Conservation (phyloP, 2,113 vertebrate species). For the Amphiprion ocellaris region DNA sequence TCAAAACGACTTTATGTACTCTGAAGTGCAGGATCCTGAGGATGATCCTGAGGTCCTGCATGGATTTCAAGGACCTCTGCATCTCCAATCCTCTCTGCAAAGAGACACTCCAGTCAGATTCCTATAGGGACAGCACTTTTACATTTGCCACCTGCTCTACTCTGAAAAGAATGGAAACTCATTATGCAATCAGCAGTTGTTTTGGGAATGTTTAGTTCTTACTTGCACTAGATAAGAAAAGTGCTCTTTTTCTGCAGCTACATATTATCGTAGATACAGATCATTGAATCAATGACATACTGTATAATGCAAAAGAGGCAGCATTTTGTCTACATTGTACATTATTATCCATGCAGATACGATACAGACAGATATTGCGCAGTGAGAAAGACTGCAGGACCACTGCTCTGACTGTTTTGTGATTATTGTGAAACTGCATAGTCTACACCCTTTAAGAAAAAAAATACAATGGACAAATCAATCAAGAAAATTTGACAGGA, state of each 20-base stretch:
- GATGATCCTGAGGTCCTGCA: neutral
- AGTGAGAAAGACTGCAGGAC: too few relatives aligned
- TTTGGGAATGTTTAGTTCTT: too few relatives aligned
- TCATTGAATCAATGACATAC: neutral
- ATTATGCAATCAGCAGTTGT: too few relatives aligned
- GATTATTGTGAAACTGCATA: too few relatives aligned
- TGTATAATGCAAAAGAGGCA: too few relatives aligned
- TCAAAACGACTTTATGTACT: neutral
- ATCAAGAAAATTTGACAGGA: neutral
- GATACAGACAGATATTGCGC: too few relatives aligned
- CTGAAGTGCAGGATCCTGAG: neutral
- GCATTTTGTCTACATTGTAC: too few relatives aligned
- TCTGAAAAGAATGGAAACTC: neutral
- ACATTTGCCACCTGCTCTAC: neutral
- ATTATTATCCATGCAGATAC: too few relatives aligned
- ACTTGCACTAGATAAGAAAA: too few relatives aligned
- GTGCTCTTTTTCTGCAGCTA: neutral
- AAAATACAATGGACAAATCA: neutral
- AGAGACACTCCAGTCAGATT: slow-evolving; percentile 2
- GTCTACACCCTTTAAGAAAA: neutral
- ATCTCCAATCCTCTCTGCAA: slow-evolving; percentile 75
- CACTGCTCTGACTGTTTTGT: too few relatives aligned
- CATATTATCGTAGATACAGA: neutral
- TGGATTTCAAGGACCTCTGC: slow-evolving; percentile 81
- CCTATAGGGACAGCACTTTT: neutral